A percentile compares a stretch with the other conserved stretches of the same genome.
Conservation (phyloP, 2,888 invertebrate genomes). For the Epirrita christyi region DNA sequence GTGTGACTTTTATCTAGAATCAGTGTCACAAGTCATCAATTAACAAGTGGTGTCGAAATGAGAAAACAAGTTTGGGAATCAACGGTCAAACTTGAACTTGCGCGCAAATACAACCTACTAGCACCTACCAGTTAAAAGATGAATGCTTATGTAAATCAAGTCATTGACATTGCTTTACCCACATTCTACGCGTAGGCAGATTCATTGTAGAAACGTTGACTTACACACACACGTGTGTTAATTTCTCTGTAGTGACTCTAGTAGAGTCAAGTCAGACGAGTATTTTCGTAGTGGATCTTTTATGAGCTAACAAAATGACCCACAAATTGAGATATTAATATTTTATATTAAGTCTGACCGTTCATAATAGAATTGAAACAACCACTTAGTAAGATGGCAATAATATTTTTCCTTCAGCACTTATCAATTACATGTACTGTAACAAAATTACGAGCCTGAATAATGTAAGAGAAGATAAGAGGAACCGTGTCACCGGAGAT, state of each 20-base stretch:
- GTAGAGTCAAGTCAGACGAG: not conserved
- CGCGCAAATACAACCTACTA: slow-evolving; percentile 25
- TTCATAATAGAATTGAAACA: slow-evolving; percentile 17
- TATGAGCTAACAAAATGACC: not conserved
- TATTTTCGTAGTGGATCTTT: not conserved
- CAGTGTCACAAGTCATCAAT: slow-evolving; percentile 33
- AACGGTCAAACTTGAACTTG: slow-evolving; percentile 33
- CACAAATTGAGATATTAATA: slow-evolving; percentile 1
- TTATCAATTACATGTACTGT: slow-evolving; percentile 25
- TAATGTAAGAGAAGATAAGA: slow-evolving; percentile 35
- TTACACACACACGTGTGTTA: not conserved
- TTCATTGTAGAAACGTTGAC: slow-evolving; percentile 19
- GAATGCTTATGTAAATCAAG: slow-evolving; percentile 30
- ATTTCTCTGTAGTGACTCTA: too few relatives aligned
- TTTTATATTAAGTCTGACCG: slow-evolving; percentile 1
- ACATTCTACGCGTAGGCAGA: slow-evolving; percentile 24
- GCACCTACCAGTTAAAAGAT: slow-evolving; percentile 17
- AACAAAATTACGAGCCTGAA: slow-evolving; percentile 29
- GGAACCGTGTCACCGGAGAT: slow-evolving; percentile 34
- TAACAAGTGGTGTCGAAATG: slow-evolving; percentile 32
- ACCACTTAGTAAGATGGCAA: slow-evolving; percentile 26
- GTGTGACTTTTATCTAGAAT: slow-evolving; percentile 26
- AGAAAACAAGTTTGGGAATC: slow-evolving; percentile 30
- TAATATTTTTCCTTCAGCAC: slow-evolving; percentile 28
- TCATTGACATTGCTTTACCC: slow-evolving; percentile 36